Conservation (phyloP, 1,140 invertebrate genomes). For the Drosophila orena region DNA sequence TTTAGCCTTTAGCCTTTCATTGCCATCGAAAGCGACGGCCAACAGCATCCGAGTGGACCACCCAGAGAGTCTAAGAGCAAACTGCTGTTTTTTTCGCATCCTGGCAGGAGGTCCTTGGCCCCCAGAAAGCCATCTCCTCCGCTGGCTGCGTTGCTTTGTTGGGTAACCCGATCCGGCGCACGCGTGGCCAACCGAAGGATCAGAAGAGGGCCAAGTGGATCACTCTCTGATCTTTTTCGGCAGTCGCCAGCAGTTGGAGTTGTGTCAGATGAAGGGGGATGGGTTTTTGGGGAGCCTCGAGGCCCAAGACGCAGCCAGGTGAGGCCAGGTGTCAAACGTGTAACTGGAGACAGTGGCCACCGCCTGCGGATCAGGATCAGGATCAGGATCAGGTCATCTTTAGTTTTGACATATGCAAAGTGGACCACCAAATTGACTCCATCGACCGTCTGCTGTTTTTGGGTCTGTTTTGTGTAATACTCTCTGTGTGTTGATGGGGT, state of each 20-base stretch:
- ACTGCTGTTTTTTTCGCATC: slow-evolving; percentile 53
- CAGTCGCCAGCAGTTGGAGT: slow-evolving; percentile 43
- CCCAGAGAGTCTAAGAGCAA: slow-evolving; percentile 42
- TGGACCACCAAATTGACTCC: slow-evolving; percentile 59
- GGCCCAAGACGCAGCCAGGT: slow-evolving; percentile 2
- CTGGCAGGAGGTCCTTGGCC: slow-evolving; percentile 57
- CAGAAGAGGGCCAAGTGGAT: slow-evolving; percentile 16
- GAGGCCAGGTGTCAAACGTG: slow-evolving; percentile 71
- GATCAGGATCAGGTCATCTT: slow-evolving; percentile 6
- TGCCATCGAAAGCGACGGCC: slow-evolving; percentile 51
- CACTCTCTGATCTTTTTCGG: slow-evolving; percentile 71
- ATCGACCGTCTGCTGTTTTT: slow-evolving; percentile 53
- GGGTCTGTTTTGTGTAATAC: slow-evolving; percentile 16
- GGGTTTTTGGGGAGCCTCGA: neutral
- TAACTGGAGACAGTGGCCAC: slow-evolving; percentile 52
- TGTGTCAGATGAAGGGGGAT: neutral
- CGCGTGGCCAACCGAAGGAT: slow-evolving; percentile 62
- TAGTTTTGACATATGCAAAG: slow-evolving; percentile 56
- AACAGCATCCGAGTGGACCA: slow-evolving; percentile 49
- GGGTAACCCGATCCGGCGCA: slow-evolving; percentile 58
- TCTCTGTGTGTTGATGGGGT: neutral
- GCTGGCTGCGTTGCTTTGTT: neutral
- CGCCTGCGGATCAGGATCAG: slow-evolving; percentile 1
- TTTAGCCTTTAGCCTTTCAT: slow-evolving; percentile 24
- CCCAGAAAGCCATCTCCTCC: slow-evolving; percentile 13